phyloP scores from a whole-genome alignment of 1,140 invertebrate genomes.

The Temnothorax nylanderi region DNA sequence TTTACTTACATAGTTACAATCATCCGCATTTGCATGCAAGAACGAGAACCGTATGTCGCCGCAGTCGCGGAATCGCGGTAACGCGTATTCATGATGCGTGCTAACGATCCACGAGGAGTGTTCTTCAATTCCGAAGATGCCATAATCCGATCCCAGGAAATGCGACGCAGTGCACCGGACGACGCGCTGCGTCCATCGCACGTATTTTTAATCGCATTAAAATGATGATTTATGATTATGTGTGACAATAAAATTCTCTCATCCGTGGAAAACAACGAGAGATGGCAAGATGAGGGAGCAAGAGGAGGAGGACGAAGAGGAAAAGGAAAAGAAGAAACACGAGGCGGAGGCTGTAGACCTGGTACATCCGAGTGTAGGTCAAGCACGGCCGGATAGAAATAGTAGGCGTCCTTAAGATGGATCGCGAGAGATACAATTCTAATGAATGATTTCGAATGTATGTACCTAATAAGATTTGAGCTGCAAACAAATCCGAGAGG shows the following conservation, averaged over 20 bases:
- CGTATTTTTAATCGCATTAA: slow-evolving; percentile 29
- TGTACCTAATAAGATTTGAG: neutral
- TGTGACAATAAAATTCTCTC: slow-evolving; percentile 41
- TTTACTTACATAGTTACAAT: slow-evolving; percentile 1
- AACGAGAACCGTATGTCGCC: neutral
- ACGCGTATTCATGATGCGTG: slow-evolving; percentile 3
- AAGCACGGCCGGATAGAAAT: slow-evolving; percentile 38
- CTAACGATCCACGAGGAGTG: slow-evolving; percentile 19
- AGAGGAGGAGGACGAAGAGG: neutral
- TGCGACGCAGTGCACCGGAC: neutral
- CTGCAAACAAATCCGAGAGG: neutral
- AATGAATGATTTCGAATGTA: neutral
- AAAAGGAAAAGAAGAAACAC: neutral
- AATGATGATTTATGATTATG: slow-evolving; percentile 43
- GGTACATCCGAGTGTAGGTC: slow-evolving; percentile 31
- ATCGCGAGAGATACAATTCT: neutral
- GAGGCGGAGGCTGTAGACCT: neutral
- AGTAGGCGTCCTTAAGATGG: slow-evolving; percentile 29
- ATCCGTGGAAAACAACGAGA: slow-evolving; percentile 25
- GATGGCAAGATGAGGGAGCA: neutral
- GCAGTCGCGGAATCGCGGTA: neutral
- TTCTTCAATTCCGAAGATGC: slow-evolving; percentile 43
- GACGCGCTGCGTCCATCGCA: neutral
- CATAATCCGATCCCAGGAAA: slow-evolving; percentile 35
- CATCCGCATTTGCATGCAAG: neutral